phyloP scores from a whole-genome alignment of 2,797 vertebrate species.

The Distichodus sexfasciatus region DNA sequence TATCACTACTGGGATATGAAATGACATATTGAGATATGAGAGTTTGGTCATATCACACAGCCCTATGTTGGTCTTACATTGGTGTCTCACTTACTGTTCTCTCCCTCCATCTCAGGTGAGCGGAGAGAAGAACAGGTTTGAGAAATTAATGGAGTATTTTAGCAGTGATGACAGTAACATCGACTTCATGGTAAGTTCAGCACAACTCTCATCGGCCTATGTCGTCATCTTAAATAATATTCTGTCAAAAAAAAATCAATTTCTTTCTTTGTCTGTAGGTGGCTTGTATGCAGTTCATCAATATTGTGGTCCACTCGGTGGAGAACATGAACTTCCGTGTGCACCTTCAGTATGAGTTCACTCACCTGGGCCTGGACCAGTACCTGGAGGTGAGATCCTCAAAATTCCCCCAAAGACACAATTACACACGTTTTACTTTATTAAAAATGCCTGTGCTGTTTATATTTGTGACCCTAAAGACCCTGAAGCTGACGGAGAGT shows the following conservation, averaged over 20 bases:
- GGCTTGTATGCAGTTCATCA: slow-evolving; percentile 98
- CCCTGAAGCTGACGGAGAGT: slow-evolving; percentile 84
- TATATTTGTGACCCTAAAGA: slow-evolving; percentile 58
- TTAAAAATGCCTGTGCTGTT: neutral
- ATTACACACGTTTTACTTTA: neutral
- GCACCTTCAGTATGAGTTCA: slow-evolving; percentile 94
- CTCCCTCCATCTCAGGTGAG: slow-evolving; percentile 75
- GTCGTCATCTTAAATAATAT: neutral
- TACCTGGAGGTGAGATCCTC: slow-evolving; percentile 87
- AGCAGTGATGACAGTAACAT: slow-evolving; percentile 91
- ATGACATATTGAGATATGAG: no score
- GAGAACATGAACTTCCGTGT: slow-evolving; percentile 98
- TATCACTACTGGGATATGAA: no score
- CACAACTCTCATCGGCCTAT: neutral
- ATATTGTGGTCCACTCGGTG: slow-evolving; percentile 96
- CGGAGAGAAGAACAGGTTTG: slow-evolving; percentile 90
- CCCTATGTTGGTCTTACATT: no score
- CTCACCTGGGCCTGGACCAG: slow-evolving; percentile 86
- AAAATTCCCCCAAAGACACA: no score
- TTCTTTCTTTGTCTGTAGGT: slow-evolving; percentile 69
- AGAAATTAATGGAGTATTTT: slow-evolving; percentile 97
- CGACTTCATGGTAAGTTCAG: slow-evolving; percentile 91
- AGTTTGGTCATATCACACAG: no score
- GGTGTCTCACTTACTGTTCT: neutral
- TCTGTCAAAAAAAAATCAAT: neutral